A percentile compares a stretch with the other conserved stretches of the same genome.
These are phyloP conservation scores for Scopus umbretta DNA, from an alignment of 2,113 vertebrate species.

Conservation along the genomic window DNA sequence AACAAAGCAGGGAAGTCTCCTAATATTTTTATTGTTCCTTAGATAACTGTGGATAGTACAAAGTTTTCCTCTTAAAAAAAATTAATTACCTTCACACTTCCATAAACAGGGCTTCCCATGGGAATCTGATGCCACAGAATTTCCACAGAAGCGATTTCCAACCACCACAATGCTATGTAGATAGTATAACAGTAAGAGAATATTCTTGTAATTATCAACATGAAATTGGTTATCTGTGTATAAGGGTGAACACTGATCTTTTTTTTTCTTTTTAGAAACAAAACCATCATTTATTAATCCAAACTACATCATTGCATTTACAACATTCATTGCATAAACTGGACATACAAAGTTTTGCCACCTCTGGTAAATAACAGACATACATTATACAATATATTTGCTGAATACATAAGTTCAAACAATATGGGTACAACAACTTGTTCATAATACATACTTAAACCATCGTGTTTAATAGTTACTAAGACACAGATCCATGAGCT, in stretches of 20 bases:
- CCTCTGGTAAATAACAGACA: conserved; percentile 75
- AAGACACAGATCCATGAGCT: conserved; percentile 70
- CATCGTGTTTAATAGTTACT: conserved; percentile 59
- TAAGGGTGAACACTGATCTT: conserved; percentile 66
- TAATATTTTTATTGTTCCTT: conserved; percentile 77
- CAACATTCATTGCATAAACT: conserved; percentile 85
- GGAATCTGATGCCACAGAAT: conserved; percentile 40
- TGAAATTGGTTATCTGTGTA: conserved; percentile 57
- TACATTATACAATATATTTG: conserved; percentile 70
- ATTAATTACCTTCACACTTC: conserved; percentile 36
- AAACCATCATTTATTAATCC: conserved; percentile 84
- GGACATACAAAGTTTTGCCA: conserved; percentile 83
- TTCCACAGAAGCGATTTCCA: conserved; percentile 31
- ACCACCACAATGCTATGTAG: conserved; percentile 15
- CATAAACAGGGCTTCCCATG: not conserved
- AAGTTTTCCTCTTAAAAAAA: conserved; percentile 69
- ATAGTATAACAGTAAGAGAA: conserved; percentile 55
- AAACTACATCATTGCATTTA: conserved; percentile 87
- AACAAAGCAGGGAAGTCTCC: conserved; percentile 30
- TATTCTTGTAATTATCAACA: conserved; percentile 42
- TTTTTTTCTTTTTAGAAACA: conserved; percentile 68
- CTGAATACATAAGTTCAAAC: conserved; percentile 68
- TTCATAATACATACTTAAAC: conserved; percentile 61
- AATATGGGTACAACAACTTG: conserved; percentile 66
- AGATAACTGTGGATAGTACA: conserved; percentile 72